Evolutionary conservation across 2,888 invertebrate genomes (phyloP), one percentile per base, ranked within the genome.

Genomic region (Brachypalpus laphriformis): DNA sequence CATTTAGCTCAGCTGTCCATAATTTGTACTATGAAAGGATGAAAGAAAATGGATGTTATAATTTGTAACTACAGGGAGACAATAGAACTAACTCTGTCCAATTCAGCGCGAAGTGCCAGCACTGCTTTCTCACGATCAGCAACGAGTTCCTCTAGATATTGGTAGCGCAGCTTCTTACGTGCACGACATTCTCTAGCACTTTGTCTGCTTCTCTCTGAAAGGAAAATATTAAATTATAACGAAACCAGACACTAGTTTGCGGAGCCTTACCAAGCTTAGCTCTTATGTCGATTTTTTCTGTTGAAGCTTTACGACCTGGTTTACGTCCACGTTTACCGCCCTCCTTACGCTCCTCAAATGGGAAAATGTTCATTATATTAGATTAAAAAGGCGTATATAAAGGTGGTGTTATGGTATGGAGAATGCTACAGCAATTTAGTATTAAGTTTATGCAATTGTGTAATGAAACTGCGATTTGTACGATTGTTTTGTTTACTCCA

Each of bases 111-210:
- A 49, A 99, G 93, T 9, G 96, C 94, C 87, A 98, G 93, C 16
- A 99, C 98, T 8, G 98, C 97, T 89, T 97, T 96, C 91, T 99
- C 99, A 87, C 98, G 93, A 91, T 98, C 98, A 0, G 97, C 94
- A 3, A 99, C 98, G 87, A 99, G 93, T 92, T 99, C 98, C 92
- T 99, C 98, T 87, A 99, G 93, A 91, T 99, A 99, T 92, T 99
- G 98, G 92, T 99, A 99, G 66, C 99, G 95, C 86, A 99, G 94
- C 92, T 99, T 99, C 93, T 99, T 99, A 66, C 99, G 94, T 56
- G 98, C 98, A 87, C 99, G 95, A 92, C 99, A 99, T 94, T 99
- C 99, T 89, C 98, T 94, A 88, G 99, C 99, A 93, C 98, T 98
- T 93, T 99, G 98, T 88, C 99, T 94, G 92, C 98, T 98, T 86